Percentiles rank a stretch among this genome's conserved stretches.
These are phyloP conservation scores for Drosophila nasuta DNA, from an alignment of 1,140 invertebrate genomes.

Conservation along the genomic window DNA sequence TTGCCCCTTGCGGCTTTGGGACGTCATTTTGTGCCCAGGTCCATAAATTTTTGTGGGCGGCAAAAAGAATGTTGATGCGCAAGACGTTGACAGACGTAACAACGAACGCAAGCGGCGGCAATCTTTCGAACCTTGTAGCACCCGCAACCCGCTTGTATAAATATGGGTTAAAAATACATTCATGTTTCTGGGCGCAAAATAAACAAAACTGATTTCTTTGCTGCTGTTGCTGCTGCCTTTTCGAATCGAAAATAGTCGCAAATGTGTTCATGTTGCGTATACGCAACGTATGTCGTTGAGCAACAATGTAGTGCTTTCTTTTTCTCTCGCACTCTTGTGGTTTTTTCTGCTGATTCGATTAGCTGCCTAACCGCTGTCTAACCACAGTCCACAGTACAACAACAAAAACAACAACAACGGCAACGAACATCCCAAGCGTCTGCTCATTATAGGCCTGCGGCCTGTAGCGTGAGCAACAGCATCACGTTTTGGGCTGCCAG, in stretches of 20 bases:
- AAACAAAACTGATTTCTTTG: conserved; percentile 23
- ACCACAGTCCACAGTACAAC: background rate
- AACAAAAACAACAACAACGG: too few species aligned
- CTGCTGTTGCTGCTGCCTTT: background rate
- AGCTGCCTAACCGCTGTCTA: conserved; percentile 38
- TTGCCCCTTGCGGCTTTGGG: background rate
- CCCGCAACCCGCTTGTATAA: conserved; percentile 16
- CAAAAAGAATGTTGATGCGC: background rate
- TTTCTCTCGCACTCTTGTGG: conserved; percentile 10
- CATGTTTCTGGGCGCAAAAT: conserved; percentile 15
- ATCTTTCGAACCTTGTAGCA: too few species aligned
- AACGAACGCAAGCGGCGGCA: background rate
- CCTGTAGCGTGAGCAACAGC: background rate
- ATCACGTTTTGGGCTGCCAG: background rate
- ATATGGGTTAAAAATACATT: conserved; percentile 30
- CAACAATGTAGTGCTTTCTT: conserved; percentile 17
- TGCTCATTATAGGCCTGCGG: background rate
- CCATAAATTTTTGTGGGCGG: conserved; percentile 4
- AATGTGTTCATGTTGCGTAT: conserved; percentile 20
- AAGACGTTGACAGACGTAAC: background rate
- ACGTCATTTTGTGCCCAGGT: background rate
- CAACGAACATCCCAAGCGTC: background rate
- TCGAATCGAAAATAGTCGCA: conserved; percentile 23
- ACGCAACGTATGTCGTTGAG: conserved; percentile 4
- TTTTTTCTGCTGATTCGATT: conserved; percentile 45